These are phyloP conservation scores for Petrophora chlorosata DNA, from an alignment of 2,888 invertebrate genomes.

Conservation along the genomic window DNA sequence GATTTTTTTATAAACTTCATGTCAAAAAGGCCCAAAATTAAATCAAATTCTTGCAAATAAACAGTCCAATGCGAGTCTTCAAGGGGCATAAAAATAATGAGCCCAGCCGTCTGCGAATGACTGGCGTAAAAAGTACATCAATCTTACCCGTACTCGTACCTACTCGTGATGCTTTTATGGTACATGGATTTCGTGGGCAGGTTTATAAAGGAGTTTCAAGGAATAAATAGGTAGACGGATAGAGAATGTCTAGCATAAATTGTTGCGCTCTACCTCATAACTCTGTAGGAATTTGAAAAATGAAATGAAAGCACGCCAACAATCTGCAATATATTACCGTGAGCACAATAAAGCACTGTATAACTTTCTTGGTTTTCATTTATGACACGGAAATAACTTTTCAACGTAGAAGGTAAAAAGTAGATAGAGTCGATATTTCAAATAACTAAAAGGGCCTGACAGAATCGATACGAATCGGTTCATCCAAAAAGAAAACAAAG, in stretches of 20 bases:
- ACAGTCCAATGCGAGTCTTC: slow-evolving; percentile 6
- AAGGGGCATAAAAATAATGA: slow-evolving; percentile 41
- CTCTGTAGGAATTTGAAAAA: not conserved
- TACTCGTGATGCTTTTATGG: slow-evolving; percentile 16
- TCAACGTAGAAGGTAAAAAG: too few relatives aligned
- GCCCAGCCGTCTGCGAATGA: slow-evolving; percentile 32
- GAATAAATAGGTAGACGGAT: slow-evolving; percentile 6
- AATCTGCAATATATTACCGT: too few relatives aligned
- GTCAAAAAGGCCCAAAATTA: not conserved
- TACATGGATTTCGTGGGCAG: slow-evolving; percentile 18
- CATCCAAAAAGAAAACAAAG: too few relatives aligned
- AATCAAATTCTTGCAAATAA: slow-evolving; percentile 12
- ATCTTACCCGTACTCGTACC: slow-evolving; percentile 7
- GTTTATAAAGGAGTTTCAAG: slow-evolving; percentile 4
- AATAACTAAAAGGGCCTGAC: too few relatives aligned
- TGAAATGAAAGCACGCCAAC: too few relatives aligned
- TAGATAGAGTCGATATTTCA: too few relatives aligned
- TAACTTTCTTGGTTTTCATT: too few relatives aligned
- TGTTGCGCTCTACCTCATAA: not conserved
- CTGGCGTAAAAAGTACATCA: slow-evolving; percentile 42
- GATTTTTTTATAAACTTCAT: too few relatives aligned
- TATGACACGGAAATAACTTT: too few relatives aligned
- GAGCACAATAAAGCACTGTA: too few relatives aligned
- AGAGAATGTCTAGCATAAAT: slow-evolving; percentile 8
- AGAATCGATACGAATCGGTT: too few relatives aligned